Conservation (phyloP, 2,113 vertebrate genomes). For the Gallinago media region DNA sequence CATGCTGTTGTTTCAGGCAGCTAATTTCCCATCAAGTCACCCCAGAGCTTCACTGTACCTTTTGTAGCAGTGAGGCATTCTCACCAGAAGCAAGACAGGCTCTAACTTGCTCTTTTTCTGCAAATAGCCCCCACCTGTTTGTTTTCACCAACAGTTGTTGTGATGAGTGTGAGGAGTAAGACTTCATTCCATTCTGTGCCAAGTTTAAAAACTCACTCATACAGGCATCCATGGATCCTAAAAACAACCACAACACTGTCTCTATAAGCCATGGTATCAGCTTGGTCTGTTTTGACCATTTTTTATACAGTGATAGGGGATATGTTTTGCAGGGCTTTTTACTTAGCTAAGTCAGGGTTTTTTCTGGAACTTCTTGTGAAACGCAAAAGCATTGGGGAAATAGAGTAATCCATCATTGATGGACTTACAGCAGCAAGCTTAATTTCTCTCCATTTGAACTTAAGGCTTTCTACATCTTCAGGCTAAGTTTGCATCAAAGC, state of each 20-base stretch:
- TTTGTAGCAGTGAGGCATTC: not conserved
- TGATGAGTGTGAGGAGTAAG: not conserved
- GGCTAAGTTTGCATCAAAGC: not conserved
- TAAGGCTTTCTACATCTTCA: not conserved
- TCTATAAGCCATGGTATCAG: not conserved
- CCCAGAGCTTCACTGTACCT: not conserved
- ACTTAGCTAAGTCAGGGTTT: not conserved
- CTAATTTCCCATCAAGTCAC: not conserved
- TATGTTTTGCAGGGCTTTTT: not conserved
- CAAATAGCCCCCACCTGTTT: conserved; percentile 25
- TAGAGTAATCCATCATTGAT: not conserved
- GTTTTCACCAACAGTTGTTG: not conserved
- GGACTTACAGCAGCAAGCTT: not conserved
- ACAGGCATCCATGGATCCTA: not conserved
- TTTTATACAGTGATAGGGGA: not conserved
- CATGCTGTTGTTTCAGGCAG: not conserved
- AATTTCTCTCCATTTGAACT: not conserved
- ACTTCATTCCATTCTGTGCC: not conserved
- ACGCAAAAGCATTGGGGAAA: not conserved
- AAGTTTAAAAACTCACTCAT: not conserved
- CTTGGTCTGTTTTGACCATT: not conserved
- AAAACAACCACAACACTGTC: not conserved
- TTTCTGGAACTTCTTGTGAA: not conserved
- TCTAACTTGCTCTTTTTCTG: conserved; percentile 24
- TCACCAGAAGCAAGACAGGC: not conserved